Evolutionary conservation across 2,797 vertebrate genomes (phyloP).

Genomic region (Bovichtus variegatus): DNA sequence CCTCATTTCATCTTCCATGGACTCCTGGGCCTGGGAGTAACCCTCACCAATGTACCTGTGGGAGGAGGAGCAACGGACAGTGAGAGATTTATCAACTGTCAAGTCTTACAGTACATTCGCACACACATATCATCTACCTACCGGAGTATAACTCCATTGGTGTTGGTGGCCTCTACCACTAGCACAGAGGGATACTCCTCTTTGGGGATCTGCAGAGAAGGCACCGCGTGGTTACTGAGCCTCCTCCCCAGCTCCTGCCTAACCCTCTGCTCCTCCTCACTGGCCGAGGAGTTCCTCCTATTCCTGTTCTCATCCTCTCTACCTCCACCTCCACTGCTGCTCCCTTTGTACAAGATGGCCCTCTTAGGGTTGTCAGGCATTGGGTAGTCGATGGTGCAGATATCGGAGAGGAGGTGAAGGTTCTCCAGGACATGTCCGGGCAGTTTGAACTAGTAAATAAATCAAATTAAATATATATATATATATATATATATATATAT

Average conservation of each 20-base stretch:
- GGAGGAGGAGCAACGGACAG: background rate
- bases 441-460: conserved; percentile 84
- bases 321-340: conserved; percentile 49
- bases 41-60: conserved; percentile 94
- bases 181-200: conserved; percentile 94
- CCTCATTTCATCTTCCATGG: conserved; percentile 96
- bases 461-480: conserved; percentile 22
- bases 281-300: conserved; percentile 50
- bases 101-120: background rate
- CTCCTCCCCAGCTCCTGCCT: conserved; percentile 69
- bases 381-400: conserved; percentile 91
- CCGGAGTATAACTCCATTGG: conserved; percentile 93
- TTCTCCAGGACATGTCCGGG: conserved; percentile 90
- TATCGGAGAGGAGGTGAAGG: conserved; percentile 89
- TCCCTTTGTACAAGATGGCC: conserved; percentile 93
- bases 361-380: conserved; percentile 92
- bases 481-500: background rate
- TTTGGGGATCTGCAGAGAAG: conserved; percentile 89
- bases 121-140: conserved; percentile 45
- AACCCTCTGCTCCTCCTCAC: conserved; percentile 68
- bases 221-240: conserved; percentile 80
- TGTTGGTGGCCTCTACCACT: conserved; percentile 92
- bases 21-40: conserved; percentile 95
- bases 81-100: background rate
- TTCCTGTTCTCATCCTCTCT: conserved; percentile 83